Percentiles rank a stretch among this genome's conserved stretches.
phyloP scores from a whole-genome alignment of 2,797 vertebrate genomes.

The Cebuella pygmaea region DNA sequence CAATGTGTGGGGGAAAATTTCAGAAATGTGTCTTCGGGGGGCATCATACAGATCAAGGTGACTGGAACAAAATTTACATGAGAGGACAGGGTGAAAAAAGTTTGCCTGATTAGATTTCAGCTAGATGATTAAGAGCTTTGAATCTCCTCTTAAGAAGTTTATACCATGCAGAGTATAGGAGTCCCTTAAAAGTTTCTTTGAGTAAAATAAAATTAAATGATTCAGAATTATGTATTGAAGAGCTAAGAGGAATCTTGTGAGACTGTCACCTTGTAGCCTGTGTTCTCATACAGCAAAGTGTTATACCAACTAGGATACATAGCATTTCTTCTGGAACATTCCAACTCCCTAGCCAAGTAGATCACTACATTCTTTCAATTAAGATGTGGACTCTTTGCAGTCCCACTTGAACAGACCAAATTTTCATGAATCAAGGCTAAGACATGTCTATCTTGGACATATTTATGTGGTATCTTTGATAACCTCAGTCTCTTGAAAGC shows the following conservation, averaged over 20 bases:
- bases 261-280: background rate
- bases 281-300: slow-evolving; percentile 13
- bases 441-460: background rate
- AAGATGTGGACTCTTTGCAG: background rate
- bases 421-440: background rate
- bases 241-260: background rate
- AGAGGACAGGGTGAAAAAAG: background rate
- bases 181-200: background rate
- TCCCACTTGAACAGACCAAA: background rate
- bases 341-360: background rate
- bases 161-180: background rate
- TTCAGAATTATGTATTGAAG: background rate
- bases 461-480: slow-evolving; percentile 14
- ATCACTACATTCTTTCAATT: background rate
- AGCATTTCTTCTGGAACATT: slow-evolving; percentile 34
- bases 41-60: background rate
- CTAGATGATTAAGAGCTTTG: background rate
- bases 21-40: background rate
- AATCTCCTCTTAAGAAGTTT: background rate
- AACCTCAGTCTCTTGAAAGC: background rate
- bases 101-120: background rate
- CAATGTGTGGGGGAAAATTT: background rate
- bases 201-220: slow-evolving; percentile 26
- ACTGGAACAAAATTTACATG: background rate
- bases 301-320: background rate